phyloP scores from a whole-genome alignment of 2,888 invertebrate species.

The Odontothrips loti region DNA sequence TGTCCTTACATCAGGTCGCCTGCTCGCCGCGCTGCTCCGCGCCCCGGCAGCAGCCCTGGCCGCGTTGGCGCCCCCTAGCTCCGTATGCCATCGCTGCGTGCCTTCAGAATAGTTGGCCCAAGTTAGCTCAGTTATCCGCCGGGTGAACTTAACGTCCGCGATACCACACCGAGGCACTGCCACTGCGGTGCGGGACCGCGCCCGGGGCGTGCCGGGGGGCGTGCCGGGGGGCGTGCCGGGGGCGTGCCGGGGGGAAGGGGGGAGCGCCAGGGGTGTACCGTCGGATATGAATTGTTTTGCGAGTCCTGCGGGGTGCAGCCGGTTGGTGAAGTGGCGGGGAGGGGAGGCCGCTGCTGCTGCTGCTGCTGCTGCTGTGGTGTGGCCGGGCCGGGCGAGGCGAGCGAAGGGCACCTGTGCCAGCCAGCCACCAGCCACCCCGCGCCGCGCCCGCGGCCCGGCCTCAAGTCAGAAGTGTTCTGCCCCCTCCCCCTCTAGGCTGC shows the following conservation, averaged over 20 bases:
- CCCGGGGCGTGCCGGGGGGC: background rate
- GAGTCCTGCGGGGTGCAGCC: background rate
- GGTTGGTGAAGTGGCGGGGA: background rate
- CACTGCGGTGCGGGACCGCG: background rate
- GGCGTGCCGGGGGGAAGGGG: background rate
- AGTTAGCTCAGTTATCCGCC: slow-evolving; percentile 14
- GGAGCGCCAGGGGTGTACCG: background rate
- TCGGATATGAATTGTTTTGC: slow-evolving; percentile 1
- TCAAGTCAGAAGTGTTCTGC: background rate
- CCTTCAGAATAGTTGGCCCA: slow-evolving; percentile 15
- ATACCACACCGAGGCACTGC: background rate
- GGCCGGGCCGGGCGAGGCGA: background rate
- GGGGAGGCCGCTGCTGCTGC: too few species aligned
- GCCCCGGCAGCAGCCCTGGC: background rate
- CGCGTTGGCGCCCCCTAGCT: background rate
- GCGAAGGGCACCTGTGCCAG: background rate
- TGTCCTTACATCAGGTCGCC: too few species aligned
- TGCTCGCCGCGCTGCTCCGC: too few species aligned
- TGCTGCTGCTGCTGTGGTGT: too few species aligned
- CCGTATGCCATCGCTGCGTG: background rate
- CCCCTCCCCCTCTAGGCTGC: too few species aligned
- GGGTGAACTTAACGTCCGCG: slow-evolving; percentile 7
- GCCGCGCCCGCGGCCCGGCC: background rate
- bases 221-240: background rate
- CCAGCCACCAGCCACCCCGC: background rate